Conservation (phyloP, 2,888 invertebrate genomes). For the Amblyteles armatorius region DNA sequence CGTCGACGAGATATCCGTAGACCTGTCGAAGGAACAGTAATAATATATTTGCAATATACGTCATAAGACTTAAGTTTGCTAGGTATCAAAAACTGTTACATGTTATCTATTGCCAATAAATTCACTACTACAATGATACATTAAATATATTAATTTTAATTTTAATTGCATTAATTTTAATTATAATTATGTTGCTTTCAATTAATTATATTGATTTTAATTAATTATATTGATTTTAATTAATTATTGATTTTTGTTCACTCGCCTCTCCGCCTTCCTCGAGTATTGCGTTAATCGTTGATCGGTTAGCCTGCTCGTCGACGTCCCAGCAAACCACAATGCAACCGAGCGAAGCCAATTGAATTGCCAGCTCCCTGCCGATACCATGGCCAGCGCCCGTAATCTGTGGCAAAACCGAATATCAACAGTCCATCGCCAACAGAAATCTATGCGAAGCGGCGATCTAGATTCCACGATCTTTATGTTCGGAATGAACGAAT, state of each 20-base stretch:
- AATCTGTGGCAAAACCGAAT: constrained; percentile 70
- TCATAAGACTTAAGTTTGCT: too few relatives aligned
- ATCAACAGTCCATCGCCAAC: neutral
- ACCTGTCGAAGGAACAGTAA: constrained; percentile 68
- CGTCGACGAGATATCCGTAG: constrained; percentile 79
- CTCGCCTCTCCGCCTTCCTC: constrained; percentile 78
- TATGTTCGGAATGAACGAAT: constrained; percentile 7
- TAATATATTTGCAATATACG: too few relatives aligned
- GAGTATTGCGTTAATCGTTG: constrained; percentile 75
- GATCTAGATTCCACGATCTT: neutral
- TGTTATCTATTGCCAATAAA: too few relatives aligned
- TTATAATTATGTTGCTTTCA: too few relatives aligned
- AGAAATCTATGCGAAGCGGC: neutral
- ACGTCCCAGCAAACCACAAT: constrained; percentile 79
- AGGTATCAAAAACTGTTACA: too few relatives aligned
- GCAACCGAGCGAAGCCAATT: constrained; percentile 77
- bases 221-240: too few relatives aligned
- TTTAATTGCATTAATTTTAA: too few relatives aligned
- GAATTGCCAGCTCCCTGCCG: constrained; percentile 78
- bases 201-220: too few relatives aligned
- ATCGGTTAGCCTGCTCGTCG: constrained; percentile 74
- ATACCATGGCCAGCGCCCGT: constrained; percentile 81
- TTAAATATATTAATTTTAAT: too few relatives aligned
- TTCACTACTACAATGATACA: too few relatives aligned
- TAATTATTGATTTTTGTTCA: neutral